Conservation (phyloP, 2,113 vertebrate species). For the Gadus macrocephalus region DNA sequence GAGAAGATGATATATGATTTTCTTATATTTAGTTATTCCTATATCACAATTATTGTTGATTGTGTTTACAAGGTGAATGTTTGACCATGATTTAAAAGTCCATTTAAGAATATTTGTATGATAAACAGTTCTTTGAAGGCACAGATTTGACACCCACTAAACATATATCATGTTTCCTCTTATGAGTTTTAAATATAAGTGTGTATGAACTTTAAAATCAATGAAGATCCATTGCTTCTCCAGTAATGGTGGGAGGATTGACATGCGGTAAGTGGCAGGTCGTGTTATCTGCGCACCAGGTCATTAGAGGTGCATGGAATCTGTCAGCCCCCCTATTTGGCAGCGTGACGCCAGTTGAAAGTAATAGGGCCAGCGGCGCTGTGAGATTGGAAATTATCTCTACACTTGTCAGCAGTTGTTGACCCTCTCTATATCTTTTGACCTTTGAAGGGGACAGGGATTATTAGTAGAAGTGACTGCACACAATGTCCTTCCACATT, state of each 20-base stretch:
- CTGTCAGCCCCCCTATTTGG: slow-evolving; percentile 56
- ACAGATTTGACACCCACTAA: no score
- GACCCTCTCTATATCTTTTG: slow-evolving; percentile 62
- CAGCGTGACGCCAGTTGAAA: slow-evolving; percentile 53
- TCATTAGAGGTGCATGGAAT: slow-evolving; percentile 54
- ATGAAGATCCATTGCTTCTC: slow-evolving; percentile 11
- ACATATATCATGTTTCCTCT: no score
- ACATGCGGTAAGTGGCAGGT: slow-evolving; percentile 25
- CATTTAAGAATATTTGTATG: no score
- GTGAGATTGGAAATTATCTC: slow-evolving; percentile 66
- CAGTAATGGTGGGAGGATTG: slow-evolving; percentile 18
- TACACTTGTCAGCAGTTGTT: slow-evolving; percentile 64
- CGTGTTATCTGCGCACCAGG: slow-evolving; percentile 38
- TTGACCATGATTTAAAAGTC: no score
- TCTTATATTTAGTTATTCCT: no score
- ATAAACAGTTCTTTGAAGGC: no score
- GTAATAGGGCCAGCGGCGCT: slow-evolving; percentile 34
- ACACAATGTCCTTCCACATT: background rate
- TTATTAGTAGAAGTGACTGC: slow-evolving; percentile 15
- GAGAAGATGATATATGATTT: no score
- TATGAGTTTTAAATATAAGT: no score
- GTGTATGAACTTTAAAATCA: background rate
- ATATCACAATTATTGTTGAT: no score
- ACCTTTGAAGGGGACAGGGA: slow-evolving; percentile 50
- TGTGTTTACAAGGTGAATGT: no score